These are phyloP conservation scores for Amblyteles armatorius DNA, from an alignment of 2,888 invertebrate genomes.

Conservation along the genomic window DNA sequence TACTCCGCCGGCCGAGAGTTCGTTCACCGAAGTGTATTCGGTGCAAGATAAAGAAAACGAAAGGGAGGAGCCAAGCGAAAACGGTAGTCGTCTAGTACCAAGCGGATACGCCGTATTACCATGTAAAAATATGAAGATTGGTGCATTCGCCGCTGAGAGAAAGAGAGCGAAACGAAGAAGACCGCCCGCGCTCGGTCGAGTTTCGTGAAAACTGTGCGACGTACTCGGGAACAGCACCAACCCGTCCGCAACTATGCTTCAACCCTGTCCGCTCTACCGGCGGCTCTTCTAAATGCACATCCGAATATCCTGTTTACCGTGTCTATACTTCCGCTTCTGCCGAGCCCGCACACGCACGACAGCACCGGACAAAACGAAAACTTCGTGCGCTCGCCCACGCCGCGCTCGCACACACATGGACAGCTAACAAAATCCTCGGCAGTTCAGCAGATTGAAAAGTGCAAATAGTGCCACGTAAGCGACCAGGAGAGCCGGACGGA, in stretches of 20 bases:
- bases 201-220: conserved; percentile 51
- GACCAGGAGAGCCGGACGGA: conserved; percentile 26
- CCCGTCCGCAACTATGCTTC: conserved; percentile 12
- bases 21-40: conserved; percentile 38
- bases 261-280: conserved; percentile 46
- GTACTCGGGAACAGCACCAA: conserved; percentile 12
- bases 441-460: conserved; percentile 67
- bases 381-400: conserved; percentile 30
- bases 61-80: conserved; percentile 15
- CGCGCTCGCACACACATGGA: neutral
- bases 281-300: conserved; percentile 71
- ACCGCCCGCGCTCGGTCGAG: conserved; percentile 11
- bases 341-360: conserved; percentile 10
- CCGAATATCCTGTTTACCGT: conserved; percentile 72
- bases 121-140: conserved; percentile 73
- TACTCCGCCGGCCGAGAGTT: neutral
- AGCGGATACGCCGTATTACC: conserved; percentile 58
- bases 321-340: conserved; percentile 60
- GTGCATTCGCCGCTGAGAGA: conserved; percentile 60
- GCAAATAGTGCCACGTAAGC: conserved; percentile 68
- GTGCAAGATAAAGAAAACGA: conserved; percentile 41
- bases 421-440: conserved; percentile 14
- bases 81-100: conserved; percentile 24
- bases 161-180: conserved; percentile 10
- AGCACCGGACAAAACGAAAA: conserved; percentile 35